Percentiles rank a stretch among this genome's conserved stretches.
Conservation (phyloP, 2,888 invertebrate species). For the Metallyticus violacea region DNA sequence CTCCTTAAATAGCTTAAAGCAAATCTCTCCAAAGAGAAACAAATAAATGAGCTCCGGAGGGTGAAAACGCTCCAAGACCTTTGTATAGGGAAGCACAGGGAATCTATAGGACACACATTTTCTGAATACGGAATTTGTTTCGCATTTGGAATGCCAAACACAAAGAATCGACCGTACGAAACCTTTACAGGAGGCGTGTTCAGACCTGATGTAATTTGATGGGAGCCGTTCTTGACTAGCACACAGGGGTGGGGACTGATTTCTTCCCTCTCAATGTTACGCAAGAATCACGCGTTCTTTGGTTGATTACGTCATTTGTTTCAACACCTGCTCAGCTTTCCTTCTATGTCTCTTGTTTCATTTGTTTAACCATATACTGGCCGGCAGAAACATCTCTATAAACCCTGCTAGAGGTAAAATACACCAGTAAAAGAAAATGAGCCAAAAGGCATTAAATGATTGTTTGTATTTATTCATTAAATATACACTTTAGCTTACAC, state of each 20-base stretch:
- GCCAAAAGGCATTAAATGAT: no score
- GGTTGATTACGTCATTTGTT: background rate
- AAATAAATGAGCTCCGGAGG: background rate
- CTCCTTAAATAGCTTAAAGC: background rate
- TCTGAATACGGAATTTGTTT: background rate
- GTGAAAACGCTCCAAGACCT: background rate
- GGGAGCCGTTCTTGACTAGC: background rate
- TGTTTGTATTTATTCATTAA: no score
- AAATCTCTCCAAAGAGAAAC: background rate
- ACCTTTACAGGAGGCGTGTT: no score
- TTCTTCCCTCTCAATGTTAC: background rate
- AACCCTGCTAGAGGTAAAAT: no score
- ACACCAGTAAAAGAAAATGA: no score
- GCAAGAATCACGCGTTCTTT: background rate
- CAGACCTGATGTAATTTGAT: background rate
- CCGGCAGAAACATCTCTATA: no score
- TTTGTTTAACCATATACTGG: no score
- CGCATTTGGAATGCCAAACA: background rate
- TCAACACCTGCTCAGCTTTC: no score
- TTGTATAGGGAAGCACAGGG: background rate
- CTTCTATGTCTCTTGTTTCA: no score
- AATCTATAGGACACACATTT: background rate
- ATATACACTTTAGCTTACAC: no score
- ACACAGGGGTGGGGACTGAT: background rate
- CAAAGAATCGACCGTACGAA: background rate